Evolutionary conservation across 1,140 invertebrate species (phyloP), one percentile per base, ranked within the genome.

Genomic region (Drosophila subobscura): DNA sequence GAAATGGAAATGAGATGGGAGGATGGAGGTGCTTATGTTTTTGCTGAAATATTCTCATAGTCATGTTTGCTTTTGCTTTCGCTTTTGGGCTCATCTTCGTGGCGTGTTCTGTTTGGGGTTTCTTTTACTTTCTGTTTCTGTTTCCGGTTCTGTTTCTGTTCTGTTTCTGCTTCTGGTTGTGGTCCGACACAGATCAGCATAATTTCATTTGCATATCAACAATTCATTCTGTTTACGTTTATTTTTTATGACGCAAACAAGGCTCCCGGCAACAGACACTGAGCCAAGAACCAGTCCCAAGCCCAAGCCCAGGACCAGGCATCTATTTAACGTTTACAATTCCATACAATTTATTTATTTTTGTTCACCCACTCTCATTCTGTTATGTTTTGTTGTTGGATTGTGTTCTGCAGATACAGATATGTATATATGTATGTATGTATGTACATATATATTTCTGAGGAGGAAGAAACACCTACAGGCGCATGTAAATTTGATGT

Each of bases 161-260:
- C 8, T 33, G 29, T 29, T 41, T 27, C 47, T 23, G 42, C 45
- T 27, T 12, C 41, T 37, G 59, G 59, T 33, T 66, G 46, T 65
- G 63, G 63, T 72, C 68, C 71, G 37, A 65, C 73, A 46, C 57
- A 77, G 74, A 77, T 77, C 74, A 77, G 72, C 74, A 77, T 77
- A 77, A 77, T 75, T 76, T 77, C 64, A 77, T 77, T 77, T 77
- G 74, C 74, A 77, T 77, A 77, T 77, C 74, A 77, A 77, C 74
- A 77, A 77, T 77, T 76, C 73, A 51, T 76, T 76, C 74, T 77
- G 72, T 77, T 77, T 77, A 64, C 72, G 74, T 76, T 77, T 77
- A 76, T 76, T 77, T 77, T 70, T 77, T 77, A 77, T 77, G 74
- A 77, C 72, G 58, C 51, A 77, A 76, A 77, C 74, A 76, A 58